Evolutionary conservation across 2,888 invertebrate species (phyloP).

Genomic region (Sminthurinus aureus): DNA sequence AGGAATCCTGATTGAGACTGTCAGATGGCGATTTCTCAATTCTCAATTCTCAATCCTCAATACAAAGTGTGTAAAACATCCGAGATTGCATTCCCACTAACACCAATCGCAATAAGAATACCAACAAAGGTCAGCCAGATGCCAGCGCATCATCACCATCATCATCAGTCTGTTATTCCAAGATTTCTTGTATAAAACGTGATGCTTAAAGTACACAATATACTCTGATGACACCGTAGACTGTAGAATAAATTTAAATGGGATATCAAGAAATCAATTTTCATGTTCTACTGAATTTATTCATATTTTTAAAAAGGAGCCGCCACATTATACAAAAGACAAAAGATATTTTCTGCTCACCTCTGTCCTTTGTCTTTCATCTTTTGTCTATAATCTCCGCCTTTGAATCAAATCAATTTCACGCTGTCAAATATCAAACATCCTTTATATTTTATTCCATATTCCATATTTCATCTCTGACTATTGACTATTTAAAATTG

Average conservation of each 20-base stretch:
- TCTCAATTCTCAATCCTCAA: neutral
- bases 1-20: neutral
- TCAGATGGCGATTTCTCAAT: neutral
- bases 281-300: neutral
- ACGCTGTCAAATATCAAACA: neutral
- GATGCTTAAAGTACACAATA: no score
- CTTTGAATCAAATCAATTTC: neutral
- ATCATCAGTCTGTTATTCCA: no score
- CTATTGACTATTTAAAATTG: no score
- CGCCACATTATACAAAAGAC: no score
- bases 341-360: neutral
- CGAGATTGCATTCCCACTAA: neutral
- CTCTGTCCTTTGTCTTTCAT: neutral
- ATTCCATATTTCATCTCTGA: no score
- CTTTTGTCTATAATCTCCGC: neutral
- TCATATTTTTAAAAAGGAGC: no score
- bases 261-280: neutral
- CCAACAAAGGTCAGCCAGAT: neutral
- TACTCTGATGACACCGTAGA: neutral
- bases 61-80: no score
- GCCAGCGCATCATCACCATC: no score
- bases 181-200: no score
- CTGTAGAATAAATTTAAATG: neutral
- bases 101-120: neutral
- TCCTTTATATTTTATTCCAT: no score